Base-by-base conservation (phyloP, 2,888 invertebrate genomes). In the Ochropleura plecta region DNA sequence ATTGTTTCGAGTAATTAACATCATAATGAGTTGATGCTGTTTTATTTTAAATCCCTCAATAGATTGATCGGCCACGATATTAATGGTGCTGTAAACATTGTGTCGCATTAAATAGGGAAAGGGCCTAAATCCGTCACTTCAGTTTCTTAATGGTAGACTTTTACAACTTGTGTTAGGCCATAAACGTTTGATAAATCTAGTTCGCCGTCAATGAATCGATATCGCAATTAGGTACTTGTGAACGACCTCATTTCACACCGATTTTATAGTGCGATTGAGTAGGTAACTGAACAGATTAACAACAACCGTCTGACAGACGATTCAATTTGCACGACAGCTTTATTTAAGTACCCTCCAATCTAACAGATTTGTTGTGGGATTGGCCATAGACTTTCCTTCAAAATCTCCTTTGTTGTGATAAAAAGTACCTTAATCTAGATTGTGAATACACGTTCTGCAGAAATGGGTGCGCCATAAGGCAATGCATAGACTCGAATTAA, bases 1-100 rank as follows among this genome's bases (percentile, higher is more conserved):
- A 82, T 83, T 82, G 79, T 82, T 82, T 83, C 48, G 57, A 71
- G 46, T 42, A 30, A 82, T 82, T 83, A 83, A 40, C 79, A 82
- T 79, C 57, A 71, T 72, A 75, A 82, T 79, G 57, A 69, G 57
- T 8, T 42, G 18, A 10, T 67, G 53, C 59, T 62, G 48, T 65
- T 83, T 83, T 70, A 71, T 73, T 83, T 79, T 48, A 40, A 30
- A 30, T 64, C n/a, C 42, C 46, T 78, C 71, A 82, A 75, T 79
- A 63, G 62, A 40, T 63, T 62, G 62, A 79, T 83, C 40, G 60
- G 42, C 20, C 49, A 16, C 68, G 40, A 65, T 62, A 57, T 73
- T 83, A 79, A 83, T 79, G 73, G 55, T 12, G 57, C 73, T 20
- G 79, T 83, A 83, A 83, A 79, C 83, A 75, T 72, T 70, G 70